Base-by-base conservation (phyloP, 1,140 invertebrate species). In the Panagrolaimus sp. region DNA sequence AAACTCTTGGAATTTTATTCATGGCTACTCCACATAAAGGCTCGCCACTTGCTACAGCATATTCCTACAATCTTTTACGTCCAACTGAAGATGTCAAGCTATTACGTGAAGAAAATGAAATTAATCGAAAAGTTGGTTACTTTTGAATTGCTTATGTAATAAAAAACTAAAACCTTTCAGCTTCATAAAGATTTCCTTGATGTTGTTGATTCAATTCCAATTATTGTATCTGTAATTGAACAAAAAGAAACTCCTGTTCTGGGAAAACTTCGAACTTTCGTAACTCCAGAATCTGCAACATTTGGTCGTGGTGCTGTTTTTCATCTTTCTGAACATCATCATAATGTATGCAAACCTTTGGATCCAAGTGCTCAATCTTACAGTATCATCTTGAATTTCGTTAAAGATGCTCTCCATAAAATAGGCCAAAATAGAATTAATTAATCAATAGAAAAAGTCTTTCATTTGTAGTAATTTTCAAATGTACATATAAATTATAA, bases 1-100 rank as follows among this genome's bases (percentile, higher is more conserved):
- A 72, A 31, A 75, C 74, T 14, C 42, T 75, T n/a, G 74, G 74
- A n/a, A 57, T 75, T n/a, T 46, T 75, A 5, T 75, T 75, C 57
- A 75, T 75, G 67, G 71, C 73, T 1, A 70, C 67, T 14, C 74
- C 74, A 2, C 71, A 75, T 38, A 16, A 61, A 13, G 74, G 74
- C 25, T 76, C 42, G 23, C 76, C 74, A 7, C 43, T 75, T 11
- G 75, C 70, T n/a, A 31, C 64, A 4, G 27, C 47, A 13, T 72
- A 66, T 38, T 38, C 63, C 27, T 68, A 73, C n/a, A 43, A 57
- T 25, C 45, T 78, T 48, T 46, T 78, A 13, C 63, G 74, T 16
- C 74, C 74, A 16, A 51, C 76, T 16, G 70, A 77, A 16, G 74
- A 75, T 62, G 38, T 76, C 25, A 45, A 65, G 27, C 45, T 75